These are phyloP conservation scores for Clarias magur DNA, from an alignment of 2,113 vertebrate genomes.

Conservation along the genomic window DNA sequence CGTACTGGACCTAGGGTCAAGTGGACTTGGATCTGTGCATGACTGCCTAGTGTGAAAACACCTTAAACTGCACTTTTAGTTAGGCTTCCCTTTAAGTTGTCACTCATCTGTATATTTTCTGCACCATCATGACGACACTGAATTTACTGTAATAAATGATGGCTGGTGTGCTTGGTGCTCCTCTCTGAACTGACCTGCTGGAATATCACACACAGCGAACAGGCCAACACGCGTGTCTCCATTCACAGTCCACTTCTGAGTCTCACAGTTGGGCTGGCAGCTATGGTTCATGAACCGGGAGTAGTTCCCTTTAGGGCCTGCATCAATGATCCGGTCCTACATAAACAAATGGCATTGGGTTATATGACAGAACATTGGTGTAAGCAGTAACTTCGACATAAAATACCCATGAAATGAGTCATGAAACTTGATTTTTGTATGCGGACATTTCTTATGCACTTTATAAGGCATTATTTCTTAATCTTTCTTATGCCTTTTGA, in stretches of 20 bases:
- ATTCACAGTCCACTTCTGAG: slow-evolving; percentile 97
- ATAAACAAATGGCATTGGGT: background rate
- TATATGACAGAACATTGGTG: too few relatives aligned
- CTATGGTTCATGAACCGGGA: slow-evolving; percentile 99
- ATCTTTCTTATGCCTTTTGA: background rate
- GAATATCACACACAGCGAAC: slow-evolving; percentile 91
- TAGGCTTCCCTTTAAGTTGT: background rate
- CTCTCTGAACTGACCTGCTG: slow-evolving; percentile 76
- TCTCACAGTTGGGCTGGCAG: slow-evolving; percentile 99
- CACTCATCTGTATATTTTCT: background rate
- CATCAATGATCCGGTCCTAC: slow-evolving; percentile 96
- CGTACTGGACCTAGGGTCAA: too few relatives aligned
- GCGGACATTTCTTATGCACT: background rate
- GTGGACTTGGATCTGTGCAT: too few relatives aligned
- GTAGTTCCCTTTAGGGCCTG: slow-evolving; percentile 96
- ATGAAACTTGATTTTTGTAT: background rate
- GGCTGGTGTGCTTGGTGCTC: background rate
- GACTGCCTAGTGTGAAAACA: too few relatives aligned
- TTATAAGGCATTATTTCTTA: too few relatives aligned
- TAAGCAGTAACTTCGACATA: background rate
- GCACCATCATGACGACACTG: background rate
- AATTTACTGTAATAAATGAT: background rate
- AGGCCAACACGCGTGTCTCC: slow-evolving; percentile 94
- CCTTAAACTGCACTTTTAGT: background rate
- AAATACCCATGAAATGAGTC: background rate